phyloP scores from a whole-genome alignment of 2,888 invertebrate genomes.

The Junonia oenone region DNA sequence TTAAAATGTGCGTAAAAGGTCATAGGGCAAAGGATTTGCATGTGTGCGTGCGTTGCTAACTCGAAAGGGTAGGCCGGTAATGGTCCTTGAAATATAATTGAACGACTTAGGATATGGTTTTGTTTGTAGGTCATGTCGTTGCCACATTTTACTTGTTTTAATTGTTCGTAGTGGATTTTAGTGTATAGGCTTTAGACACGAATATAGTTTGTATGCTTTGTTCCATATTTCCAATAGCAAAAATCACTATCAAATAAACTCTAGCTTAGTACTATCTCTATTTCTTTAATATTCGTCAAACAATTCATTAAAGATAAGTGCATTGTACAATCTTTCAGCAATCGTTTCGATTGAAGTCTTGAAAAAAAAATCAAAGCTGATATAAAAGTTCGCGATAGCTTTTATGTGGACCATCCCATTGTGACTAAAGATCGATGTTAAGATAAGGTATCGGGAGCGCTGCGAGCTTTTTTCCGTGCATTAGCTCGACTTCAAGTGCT shows the following conservation, averaged over 20 bases:
- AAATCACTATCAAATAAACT: no score
- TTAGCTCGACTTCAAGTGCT: constrained; percentile 62
- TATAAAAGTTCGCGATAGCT: background rate
- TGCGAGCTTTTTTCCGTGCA: constrained; percentile 55
- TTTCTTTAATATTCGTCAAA: no score
- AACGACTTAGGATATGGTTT: constrained; percentile 18
- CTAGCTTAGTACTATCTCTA: no score
- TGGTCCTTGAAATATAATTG: constrained; percentile 53
- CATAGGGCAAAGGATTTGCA: constrained; percentile 40
- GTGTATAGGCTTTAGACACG: no score
- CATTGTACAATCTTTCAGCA: background rate
- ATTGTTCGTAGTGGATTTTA: background rate
- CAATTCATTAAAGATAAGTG: no score
- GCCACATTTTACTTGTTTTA: background rate
- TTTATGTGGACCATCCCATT: constrained; percentile 1
- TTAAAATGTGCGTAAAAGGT: constrained; percentile 34
- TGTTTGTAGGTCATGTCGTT: constrained; percentile 5
- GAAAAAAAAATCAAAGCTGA: background rate
- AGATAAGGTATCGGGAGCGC: constrained; percentile 44
- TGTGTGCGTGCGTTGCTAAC: constrained; percentile 40
- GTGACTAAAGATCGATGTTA: constrained; percentile 2
- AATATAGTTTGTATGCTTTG: no score
- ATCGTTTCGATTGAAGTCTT: background rate
- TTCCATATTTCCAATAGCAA: no score
- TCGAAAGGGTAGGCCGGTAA: constrained; percentile 34